Base-by-base conservation (phyloP, 2,113 vertebrate species). In the Trichechus manatus region DNA sequence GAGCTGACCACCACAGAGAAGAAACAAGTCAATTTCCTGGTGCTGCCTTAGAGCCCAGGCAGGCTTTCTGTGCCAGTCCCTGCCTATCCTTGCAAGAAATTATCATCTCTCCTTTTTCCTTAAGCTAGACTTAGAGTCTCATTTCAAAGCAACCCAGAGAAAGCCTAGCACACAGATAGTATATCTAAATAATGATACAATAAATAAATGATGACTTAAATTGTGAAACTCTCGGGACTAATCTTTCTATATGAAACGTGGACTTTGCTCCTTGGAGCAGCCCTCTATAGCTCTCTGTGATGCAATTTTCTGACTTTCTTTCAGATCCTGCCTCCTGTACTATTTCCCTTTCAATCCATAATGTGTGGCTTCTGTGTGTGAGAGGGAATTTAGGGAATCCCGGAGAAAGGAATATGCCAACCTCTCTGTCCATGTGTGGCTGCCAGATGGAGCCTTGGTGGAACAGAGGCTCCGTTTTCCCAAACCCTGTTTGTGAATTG, bases 91-190 rank as follows among this genome's bases (percentile, higher is more conserved):
- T 56, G 8, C 11, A 42, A 77, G 6, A 17, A 50, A 23, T 39
- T 42, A 50, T 36, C 23, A 84, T 56, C 91, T 91, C 75, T 87
- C 15, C 23, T 68, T 50, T 56, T 59, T 22, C 56, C 42, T 87
- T 27, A n/a, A 50, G 29, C 4, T 78, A 44, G 22, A 47, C 11
- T 78, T 59, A 82, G 33, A 36, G 33, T 68, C n/a, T 80, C n/a
- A 72, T 85, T 85, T 66, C 59, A 66, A 70, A 79, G 53, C 22
- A 86, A 61, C 33, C 50, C 53, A 79, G 78, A 92, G 50, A 88
- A 82, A 63, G 56, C 20, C 36, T 36, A 14, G 70, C 10, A 87
- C 36, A 84, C 11, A 1, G 53, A n/a, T 20, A 31, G 17, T 17
- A 4, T 33, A 33, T n/a, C 22, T 42, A 66, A 50, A 70, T 66